Base-by-base conservation (phyloP, 2,888 invertebrate genomes). In the Drosophila tripunctata region DNA sequence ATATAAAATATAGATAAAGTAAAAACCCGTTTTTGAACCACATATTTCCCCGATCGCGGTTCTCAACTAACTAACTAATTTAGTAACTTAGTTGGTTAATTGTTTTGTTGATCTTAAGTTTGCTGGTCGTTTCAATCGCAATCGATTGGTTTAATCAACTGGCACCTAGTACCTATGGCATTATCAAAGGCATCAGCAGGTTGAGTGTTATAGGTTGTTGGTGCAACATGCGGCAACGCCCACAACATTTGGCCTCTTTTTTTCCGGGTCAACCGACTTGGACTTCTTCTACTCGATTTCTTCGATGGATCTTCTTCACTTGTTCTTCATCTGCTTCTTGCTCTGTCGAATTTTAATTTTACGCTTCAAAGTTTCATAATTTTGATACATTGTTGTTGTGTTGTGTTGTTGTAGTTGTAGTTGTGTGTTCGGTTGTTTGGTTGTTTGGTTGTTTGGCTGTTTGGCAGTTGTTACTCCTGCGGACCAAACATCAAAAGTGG, bases 361-460 rank as follows among this genome's bases (percentile, higher is more conserved):
- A 87, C 83, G 83, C 83, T 83, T 83, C 73, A 61, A 83, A 76
- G 72, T 83, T 78, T 74, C 61, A 80, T 80, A 85, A 85, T 76
- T 83, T 82, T 73, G 57, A 71, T 76, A 64, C 68, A 73, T 67
- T 73, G 57, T 51, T 40, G 17, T 36, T 8, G 19, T 19, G 38
- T 38, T 21, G 10, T 71, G 60, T 50, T 54, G 43, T 61, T 65
- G 31, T 15, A 10, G 27, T 27, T 68, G 47, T 54, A 51, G 27
- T 40, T 48, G 4, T 55, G 64, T 64, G 60, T 72, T 35, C n/a
- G n/a, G 43, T 52, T 57, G 54, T 51, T 52, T n/a, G n/a, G 50
- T 60, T 64, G 22, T 30, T 30, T n/a, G n/a, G 24, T 33, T 67
- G 55, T 48, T 58, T 14, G 22, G 36, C 7, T 55, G 66, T 63